phyloP scores from a whole-genome alignment of 2,888 invertebrate species.

The Maniola hyperantus region DNA sequence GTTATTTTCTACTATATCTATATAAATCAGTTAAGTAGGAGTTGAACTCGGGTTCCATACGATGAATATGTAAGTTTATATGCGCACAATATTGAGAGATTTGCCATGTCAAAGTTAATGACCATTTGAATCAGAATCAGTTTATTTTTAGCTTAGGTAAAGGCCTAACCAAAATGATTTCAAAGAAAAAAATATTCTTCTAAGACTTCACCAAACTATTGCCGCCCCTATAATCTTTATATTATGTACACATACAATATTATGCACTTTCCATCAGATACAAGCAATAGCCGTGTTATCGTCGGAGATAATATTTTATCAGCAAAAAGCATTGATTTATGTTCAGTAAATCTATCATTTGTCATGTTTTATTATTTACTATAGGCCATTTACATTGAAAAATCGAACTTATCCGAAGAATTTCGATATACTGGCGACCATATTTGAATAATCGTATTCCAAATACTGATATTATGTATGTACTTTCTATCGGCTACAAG shows the following conservation, averaged over 20 bases:
- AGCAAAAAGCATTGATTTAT: conserved; percentile 17
- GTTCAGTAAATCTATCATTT: conserved; percentile 14
- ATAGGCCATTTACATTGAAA: conserved; percentile 6
- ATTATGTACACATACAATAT: neutral
- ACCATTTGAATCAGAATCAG: no score
- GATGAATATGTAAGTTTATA: no score
- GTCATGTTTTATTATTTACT: conserved; percentile 15
- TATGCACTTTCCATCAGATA: conserved; percentile 24
- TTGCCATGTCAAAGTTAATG: no score
- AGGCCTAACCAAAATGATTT: no score
- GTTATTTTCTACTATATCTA: no score
- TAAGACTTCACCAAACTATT: neutral
- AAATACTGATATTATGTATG: conserved; percentile 4
- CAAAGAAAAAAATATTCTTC: neutral
- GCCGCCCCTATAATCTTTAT: neutral
- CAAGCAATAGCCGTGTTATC: conserved; percentile 24
- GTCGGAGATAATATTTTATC: conserved; percentile 1
- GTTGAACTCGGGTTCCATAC: no score
- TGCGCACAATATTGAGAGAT: no score
- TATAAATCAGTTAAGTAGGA: no score
- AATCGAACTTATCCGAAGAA: conserved; percentile 9
- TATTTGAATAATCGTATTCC: conserved; percentile 15
- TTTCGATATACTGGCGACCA: neutral
- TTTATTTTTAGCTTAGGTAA: no score
- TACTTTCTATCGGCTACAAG: neutral